These are phyloP conservation scores for Epinephelus lanceolatus DNA, from an alignment of 2,113 vertebrate species.

Conservation along the genomic window DNA sequence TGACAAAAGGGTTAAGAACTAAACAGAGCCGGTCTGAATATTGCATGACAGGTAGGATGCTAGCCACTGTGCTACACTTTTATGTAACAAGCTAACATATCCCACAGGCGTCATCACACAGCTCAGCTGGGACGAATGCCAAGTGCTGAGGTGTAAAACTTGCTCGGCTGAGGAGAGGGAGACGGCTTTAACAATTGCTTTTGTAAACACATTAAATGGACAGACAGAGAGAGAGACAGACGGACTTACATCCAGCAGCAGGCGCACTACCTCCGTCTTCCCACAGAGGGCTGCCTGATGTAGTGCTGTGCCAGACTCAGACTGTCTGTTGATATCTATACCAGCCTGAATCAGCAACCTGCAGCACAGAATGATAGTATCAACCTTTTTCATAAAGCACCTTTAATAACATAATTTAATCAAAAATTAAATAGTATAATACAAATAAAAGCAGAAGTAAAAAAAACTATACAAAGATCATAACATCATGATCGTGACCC, in stretches of 20 bases:
- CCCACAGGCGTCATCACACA: conserved; percentile 31
- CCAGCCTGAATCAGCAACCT: conserved; percentile 97
- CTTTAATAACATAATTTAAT: not conserved
- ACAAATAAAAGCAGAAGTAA: not conserved
- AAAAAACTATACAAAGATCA: not conserved
- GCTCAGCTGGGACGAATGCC: conserved; percentile 31
- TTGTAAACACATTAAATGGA: conserved; percentile 43
- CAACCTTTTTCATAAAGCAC: not conserved
- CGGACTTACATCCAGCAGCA: conserved; percentile 94
- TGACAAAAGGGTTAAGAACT: conserved; percentile 14
- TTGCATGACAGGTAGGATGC: not conserved
- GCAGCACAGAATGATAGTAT: conserved; percentile 40
- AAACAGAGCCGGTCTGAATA: conserved; percentile 2
- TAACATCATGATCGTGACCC: not conserved
- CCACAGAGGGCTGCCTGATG: conserved; percentile 97
- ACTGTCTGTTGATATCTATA: conserved; percentile 98
- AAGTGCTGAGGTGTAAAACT: conserved; percentile 42
- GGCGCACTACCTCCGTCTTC: conserved; percentile 97
- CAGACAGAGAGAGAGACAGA: not conserved
- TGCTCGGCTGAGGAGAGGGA: conserved; percentile 20
- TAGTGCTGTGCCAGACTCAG: conserved; percentile 95
- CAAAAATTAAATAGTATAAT: not conserved
- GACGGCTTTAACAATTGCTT: conserved; percentile 42
- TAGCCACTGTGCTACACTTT: conserved; percentile 22
- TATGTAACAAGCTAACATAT: conserved; percentile 34